A percentile compares a stretch with the other conserved stretches of the same genome.
phyloP scores from a whole-genome alignment of 2,888 invertebrate genomes.

The Mythimna impura region DNA sequence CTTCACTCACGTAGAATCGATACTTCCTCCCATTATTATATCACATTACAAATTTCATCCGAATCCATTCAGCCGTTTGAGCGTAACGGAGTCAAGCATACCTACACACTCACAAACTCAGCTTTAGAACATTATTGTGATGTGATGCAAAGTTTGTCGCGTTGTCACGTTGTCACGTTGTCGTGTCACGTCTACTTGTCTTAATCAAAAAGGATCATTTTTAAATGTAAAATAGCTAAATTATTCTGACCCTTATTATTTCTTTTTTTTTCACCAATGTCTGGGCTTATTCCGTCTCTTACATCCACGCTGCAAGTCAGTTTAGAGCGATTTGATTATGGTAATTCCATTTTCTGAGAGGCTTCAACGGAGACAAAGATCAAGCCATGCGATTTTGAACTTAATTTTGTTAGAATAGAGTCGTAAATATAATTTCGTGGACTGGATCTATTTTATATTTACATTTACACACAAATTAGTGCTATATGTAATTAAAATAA shows the following conservation, averaged over 20 bases:
- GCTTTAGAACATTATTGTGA: no score
- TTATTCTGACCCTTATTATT: not conserved
- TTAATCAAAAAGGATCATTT: no score
- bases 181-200: no score
- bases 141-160: no score
- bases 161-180: not conserved
- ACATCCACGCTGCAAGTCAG: slow-evolving; percentile 1
- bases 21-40: no score
- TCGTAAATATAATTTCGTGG: not conserved
- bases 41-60: no score
- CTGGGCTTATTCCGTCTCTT: not conserved
- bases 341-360: slow-evolving; percentile 26
- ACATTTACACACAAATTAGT: slow-evolving; percentile 13
- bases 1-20: no score
- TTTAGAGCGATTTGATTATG: slow-evolving; percentile 30
- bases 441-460: not conserved
- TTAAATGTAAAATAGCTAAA: not conserved
- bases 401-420: not conserved
- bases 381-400: slow-evolving; percentile 10
- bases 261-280: not conserved
- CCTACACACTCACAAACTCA: no score
- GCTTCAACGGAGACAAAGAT: not conserved
- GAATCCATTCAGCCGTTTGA: no score
- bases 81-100: no score
- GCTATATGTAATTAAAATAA: not conserved